Conservation (phyloP, 2,888 invertebrate species). For the Nesidiocoris tenuis region DNA sequence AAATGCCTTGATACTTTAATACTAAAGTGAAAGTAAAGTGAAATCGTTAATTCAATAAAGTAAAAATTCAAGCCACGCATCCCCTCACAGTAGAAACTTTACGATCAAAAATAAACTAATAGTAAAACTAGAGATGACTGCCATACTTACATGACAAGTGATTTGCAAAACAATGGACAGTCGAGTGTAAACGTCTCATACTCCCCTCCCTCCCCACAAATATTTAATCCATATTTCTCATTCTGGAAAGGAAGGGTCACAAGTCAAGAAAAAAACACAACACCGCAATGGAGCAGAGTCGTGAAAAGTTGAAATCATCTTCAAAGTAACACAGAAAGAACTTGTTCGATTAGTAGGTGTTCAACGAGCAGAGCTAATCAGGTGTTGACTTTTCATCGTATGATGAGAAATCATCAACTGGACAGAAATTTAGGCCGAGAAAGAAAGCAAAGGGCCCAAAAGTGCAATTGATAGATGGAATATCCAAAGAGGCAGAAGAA, state of each 20-base stretch:
- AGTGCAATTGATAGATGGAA: too few species aligned
- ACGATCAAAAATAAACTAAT: constrained; percentile 40
- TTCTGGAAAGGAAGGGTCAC: constrained; percentile 59
- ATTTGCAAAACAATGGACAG: constrained; percentile 91
- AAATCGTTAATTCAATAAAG: too few species aligned
- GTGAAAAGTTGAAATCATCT: constrained; percentile 20
- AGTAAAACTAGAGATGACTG: constrained; percentile 18
- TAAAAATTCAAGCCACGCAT: neutral
- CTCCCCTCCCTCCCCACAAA: constrained; percentile 99
- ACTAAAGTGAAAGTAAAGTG: too few species aligned
- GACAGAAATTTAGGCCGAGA: too few species aligned
- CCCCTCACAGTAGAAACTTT: neutral
- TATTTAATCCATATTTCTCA: constrained; percentile 89
- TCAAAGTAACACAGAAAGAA: neutral
- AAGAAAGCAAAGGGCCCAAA: too few species aligned
- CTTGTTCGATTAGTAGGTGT: constrained; percentile 3
- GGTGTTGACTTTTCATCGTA: neutral
- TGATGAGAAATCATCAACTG: too few species aligned
- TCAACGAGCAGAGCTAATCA: neutral
- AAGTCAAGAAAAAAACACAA: constrained; percentile 50
- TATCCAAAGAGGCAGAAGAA: too few species aligned
- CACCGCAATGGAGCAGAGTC: constrained; percentile 39
- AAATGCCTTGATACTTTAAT: too few species aligned
- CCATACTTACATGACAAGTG: constrained; percentile 80
- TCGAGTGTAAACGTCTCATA: constrained; percentile 97